Evolutionary conservation across 1,140 invertebrate species (phyloP).

Genomic region (Zaprionus tsacasi): DNA sequence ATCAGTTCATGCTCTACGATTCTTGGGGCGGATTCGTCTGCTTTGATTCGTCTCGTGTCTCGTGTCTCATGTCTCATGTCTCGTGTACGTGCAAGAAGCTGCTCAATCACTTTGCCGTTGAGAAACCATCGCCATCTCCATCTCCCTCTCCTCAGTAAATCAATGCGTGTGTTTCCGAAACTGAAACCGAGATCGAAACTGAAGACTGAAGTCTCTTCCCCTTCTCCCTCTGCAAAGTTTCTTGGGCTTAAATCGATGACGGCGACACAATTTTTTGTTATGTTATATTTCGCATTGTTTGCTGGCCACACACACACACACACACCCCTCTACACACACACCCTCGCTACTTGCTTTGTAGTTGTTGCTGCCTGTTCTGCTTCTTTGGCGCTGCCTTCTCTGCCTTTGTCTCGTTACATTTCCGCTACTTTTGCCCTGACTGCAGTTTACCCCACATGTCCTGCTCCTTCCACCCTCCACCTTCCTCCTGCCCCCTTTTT

Average conservation of each 20-base stretch:
- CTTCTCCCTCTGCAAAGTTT: slow-evolving; percentile 40
- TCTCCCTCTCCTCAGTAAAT: not conserved
- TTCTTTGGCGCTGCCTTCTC: slow-evolving; percentile 34
- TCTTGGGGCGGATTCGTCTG: not conserved
- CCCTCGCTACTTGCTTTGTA: slow-evolving; percentile 19
- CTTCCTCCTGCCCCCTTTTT: slow-evolving; percentile 1
- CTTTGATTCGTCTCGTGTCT: not conserved
- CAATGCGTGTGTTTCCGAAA: slow-evolving; percentile 13
- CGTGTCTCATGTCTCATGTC: not conserved
- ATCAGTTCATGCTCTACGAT: not conserved
- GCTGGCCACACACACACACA: slow-evolving; percentile 22
- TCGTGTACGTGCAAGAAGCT: slow-evolving; percentile 14
- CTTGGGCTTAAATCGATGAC: slow-evolving; percentile 69
- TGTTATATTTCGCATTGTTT: slow-evolving; percentile 69
- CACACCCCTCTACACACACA: slow-evolving; percentile 3
- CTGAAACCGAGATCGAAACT: not conserved
- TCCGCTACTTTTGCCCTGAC: slow-evolving; percentile 53
- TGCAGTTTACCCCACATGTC: slow-evolving; percentile 52
- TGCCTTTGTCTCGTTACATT: slow-evolving; percentile 66
- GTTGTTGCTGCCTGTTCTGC: slow-evolving; percentile 14
- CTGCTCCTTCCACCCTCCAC: not conserved
- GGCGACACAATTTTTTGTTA: slow-evolving; percentile 68
- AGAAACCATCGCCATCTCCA: not conserved
- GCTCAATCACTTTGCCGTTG: slow-evolving; percentile 19
- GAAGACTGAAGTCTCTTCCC: slow-evolving; percentile 8